Conservation (phyloP, 2,113 vertebrate species). For the Atlantisia rogersi region DNA sequence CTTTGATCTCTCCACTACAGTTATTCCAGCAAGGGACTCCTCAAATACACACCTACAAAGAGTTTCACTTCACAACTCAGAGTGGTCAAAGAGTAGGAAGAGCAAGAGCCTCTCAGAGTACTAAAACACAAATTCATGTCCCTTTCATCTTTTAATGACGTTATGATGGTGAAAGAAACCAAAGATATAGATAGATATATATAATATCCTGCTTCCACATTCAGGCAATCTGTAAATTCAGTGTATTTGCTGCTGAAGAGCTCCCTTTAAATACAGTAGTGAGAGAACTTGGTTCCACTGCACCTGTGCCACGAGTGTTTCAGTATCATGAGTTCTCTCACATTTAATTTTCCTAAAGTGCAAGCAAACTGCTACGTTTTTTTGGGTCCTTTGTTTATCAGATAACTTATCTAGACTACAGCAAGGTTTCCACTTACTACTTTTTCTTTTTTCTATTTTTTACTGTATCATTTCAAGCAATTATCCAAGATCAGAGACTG, state of each 20-base stretch:
- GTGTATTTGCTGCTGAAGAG: background rate
- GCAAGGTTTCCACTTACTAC: background rate
- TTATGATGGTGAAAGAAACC: background rate
- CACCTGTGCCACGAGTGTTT: fast-evolving
- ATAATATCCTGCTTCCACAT: background rate
- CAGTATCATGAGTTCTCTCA: background rate
- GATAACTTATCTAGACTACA: background rate
- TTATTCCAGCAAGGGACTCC: background rate
- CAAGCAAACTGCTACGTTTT: background rate
- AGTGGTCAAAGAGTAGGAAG: background rate
- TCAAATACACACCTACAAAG: background rate
- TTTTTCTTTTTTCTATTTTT: too few species aligned
- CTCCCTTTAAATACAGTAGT: background rate
- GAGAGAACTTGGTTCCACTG: background rate
- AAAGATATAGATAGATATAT: background rate
- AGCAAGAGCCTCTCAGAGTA: background rate
- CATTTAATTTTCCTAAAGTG: background rate
- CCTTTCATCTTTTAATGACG: background rate
- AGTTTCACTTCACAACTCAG: background rate
- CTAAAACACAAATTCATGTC: background rate
- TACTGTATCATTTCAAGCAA: background rate
- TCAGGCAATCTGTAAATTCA: background rate
- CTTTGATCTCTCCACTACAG: background rate
- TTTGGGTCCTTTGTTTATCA: background rate
- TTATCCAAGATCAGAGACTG: background rate